Evolutionary conservation across 2,113 vertebrate genomes (phyloP).

Genomic region (Equus przewalskii): DNA sequence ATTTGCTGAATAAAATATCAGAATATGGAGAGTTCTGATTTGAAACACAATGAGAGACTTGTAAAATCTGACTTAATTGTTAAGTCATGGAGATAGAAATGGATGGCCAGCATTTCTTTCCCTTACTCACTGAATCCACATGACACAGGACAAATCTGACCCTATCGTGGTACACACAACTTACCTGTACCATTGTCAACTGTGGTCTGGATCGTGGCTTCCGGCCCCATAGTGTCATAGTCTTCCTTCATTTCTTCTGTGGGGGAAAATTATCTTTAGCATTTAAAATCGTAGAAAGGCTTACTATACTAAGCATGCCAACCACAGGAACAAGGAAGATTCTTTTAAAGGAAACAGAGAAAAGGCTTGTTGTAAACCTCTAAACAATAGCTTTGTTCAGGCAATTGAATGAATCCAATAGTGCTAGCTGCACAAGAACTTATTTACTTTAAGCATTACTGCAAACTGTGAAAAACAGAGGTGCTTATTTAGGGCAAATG

Average conservation of each 20-base stretch:
- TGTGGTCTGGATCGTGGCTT: slow-evolving; percentile 93
- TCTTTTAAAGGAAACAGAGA: slow-evolving; percentile 85
- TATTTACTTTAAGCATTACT: slow-evolving; percentile 95
- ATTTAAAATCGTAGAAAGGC: slow-evolving; percentile 71
- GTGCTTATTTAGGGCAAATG: slow-evolving; percentile 81
- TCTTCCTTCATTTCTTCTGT: slow-evolving; percentile 99
- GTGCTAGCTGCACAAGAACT: slow-evolving; percentile 89
- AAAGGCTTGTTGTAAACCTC: slow-evolving; percentile 87
- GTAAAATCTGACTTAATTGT: not conserved
- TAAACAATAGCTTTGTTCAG: slow-evolving; percentile 89
- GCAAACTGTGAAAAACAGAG: slow-evolving; percentile 88
- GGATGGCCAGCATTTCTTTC: not conserved
- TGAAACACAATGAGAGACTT: slow-evolving; percentile 37
- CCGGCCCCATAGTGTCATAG: slow-evolving; percentile 96
- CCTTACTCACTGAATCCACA: not conserved
- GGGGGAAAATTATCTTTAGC: slow-evolving; percentile 85
- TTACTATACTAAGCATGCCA: slow-evolving; percentile 85
- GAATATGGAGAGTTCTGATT: not conserved
- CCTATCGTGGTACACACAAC: not conserved
- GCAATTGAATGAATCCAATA: slow-evolving; percentile 91
- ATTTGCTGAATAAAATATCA: slow-evolving; percentile 44
- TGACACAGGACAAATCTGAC: not conserved
- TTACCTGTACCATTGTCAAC: slow-evolving; percentile 98
- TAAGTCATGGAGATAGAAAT: not conserved
- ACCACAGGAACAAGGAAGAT: slow-evolving; percentile 81